Evolutionary conservation across 2,113 vertebrate genomes (phyloP).

Genomic region (Ailuropoda melanoleuca): DNA sequence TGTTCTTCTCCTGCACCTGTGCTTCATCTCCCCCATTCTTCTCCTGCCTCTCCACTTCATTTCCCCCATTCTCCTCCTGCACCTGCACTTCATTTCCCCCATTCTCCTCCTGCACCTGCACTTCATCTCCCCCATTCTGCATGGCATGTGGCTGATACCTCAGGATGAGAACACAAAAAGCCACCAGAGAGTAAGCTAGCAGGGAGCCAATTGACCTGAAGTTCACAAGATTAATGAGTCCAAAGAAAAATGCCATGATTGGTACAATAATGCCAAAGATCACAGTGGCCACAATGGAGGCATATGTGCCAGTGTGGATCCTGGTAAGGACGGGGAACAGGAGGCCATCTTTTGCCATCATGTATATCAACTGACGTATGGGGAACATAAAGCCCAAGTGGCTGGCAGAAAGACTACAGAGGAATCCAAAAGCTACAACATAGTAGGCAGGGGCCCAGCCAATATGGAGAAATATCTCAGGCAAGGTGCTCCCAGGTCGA

Average conservation of each 20-base stretch:
- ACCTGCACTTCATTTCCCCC: no score
- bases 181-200: not conserved
- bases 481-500: not conserved
- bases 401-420: not conserved
- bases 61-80: no score
- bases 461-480: not conserved
- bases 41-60: no score
- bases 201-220: not conserved
- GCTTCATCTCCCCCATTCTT: no score
- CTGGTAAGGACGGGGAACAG: not conserved
- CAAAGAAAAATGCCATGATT: not conserved
- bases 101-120: not conserved
- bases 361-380: not conserved
- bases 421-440: not conserved
- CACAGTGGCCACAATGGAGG: not conserved
- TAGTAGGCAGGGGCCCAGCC: not conserved
- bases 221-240: not conserved
- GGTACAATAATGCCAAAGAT: not conserved
- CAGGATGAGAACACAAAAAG: not conserved
- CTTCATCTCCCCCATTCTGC: not conserved
- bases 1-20: no score
- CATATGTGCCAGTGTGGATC: fast-evolving
- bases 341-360: not conserved
- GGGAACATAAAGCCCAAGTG: not conserved
- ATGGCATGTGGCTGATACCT: not conserved